Evolutionary conservation across 2,797 vertebrate species (phyloP), one percentile per base, ranked within the genome.

Genomic region (Nothura maculosa): DNA sequence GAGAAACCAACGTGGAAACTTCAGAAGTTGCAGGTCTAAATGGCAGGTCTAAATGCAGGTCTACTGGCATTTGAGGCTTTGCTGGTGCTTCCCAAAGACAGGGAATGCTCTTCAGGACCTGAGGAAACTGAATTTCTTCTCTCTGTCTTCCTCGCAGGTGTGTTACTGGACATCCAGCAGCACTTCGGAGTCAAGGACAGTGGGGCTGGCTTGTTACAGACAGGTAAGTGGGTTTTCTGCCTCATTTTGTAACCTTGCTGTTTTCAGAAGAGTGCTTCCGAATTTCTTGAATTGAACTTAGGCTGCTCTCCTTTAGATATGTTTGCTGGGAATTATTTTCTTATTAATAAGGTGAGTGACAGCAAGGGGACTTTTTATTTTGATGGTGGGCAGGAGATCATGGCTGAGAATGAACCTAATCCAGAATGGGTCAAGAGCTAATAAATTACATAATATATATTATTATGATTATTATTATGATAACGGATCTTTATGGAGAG

Each of bases 111-210:
- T 43, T 62, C 54, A 48, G 38, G 62, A 58, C 34, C 68, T 63
- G 62, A 61, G 66, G 50, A 32, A 48, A 34, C 68, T 93, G 52
- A 76, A 81, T 61, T 91, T 74, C 9, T 75, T 84, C 79, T 24
- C 72, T 85, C 92, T 79, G 55, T 62, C 92, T 87, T 38, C 88
- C 81, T 92, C 86, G 48, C 96, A 99, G 99, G 99, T 18, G 99
- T 99, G 79, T 96, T 99, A 85, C 97, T 98, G 3, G 99, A 99
- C 96, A 99, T 99, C 97, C 99, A 99, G 98, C 98, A 98, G 94
- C 98, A 99, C 95, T 99, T 98, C 55, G 95, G 94, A 1, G 98
- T 99, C 69, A 97, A 98, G 42, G 99, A 99, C 98, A 99, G 99
- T 0, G 97, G 98, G 11, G 98, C 98, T 11, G 99, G 99, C 95